phyloP scores from a whole-genome alignment of 2,888 invertebrate species.

The Erebia epiphron region DNA sequence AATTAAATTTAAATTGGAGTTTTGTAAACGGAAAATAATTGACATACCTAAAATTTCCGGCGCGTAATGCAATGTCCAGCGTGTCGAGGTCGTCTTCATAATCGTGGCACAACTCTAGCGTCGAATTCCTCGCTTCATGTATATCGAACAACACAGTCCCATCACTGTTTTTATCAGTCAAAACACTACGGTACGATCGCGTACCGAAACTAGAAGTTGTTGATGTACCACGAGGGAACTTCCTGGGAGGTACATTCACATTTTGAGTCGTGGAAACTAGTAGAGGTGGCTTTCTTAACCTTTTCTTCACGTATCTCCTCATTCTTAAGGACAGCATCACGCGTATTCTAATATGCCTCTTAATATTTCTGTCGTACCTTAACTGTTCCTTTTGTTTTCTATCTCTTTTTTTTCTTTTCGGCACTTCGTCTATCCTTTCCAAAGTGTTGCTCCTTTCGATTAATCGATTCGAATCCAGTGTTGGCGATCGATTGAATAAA shows the following conservation, averaged over 20 bases:
- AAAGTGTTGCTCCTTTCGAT: slow-evolving; percentile 57
- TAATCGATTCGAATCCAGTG: slow-evolving; percentile 54
- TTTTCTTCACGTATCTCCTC: slow-evolving; percentile 78
- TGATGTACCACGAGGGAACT: slow-evolving; percentile 64
- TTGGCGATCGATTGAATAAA: slow-evolving; percentile 62
- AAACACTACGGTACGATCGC: slow-evolving; percentile 68
- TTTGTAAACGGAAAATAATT: slow-evolving; percentile 9
- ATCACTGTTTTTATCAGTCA: slow-evolving; percentile 70
- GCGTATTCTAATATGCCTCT: slow-evolving; percentile 85
- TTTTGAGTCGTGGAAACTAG: slow-evolving; percentile 48
- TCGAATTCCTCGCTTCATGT: slow-evolving; percentile 75
- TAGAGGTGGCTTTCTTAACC: slow-evolving; percentile 56
- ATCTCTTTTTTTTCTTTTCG: slow-evolving; percentile 58
- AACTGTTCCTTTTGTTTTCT: slow-evolving; percentile 74
- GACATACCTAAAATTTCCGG: slow-evolving; percentile 79
- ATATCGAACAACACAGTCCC: slow-evolving; percentile 75
- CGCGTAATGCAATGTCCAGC: slow-evolving; percentile 75
- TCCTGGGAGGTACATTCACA: slow-evolving; percentile 64
- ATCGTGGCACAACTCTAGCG: slow-evolving; percentile 75
- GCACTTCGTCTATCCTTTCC: slow-evolving; percentile 72
- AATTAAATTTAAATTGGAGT: too few species aligned
- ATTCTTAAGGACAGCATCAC: slow-evolving; percentile 86
- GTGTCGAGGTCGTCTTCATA: slow-evolving; percentile 76
- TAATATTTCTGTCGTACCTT: slow-evolving; percentile 83
- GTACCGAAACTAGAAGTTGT: slow-evolving; percentile 71